Evolutionary conservation across 2,888 invertebrate genomes (phyloP).

Genomic region (Thereva nobilitata): DNA sequence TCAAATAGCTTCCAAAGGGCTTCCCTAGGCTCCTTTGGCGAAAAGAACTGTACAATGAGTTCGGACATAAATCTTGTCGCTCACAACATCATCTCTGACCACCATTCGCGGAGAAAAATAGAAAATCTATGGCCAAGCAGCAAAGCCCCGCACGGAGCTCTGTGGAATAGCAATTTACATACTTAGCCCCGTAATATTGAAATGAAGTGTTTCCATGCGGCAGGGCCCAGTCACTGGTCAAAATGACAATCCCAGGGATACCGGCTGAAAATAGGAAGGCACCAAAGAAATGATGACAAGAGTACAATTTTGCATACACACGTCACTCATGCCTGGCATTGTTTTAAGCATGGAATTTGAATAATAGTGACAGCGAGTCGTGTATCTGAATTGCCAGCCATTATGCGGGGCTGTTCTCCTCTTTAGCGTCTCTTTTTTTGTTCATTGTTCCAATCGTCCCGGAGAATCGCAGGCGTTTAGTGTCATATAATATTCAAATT

Average conservation of each 20-base stretch:
- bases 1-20: slow-evolving; percentile 18
- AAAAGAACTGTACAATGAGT: slow-evolving; percentile 8
- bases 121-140: neutral
- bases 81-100: slow-evolving; percentile 27
- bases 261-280: neutral
- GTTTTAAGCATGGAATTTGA: slow-evolving; percentile 24
- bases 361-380: slow-evolving; percentile 25
- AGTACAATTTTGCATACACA: slow-evolving; percentile 38
- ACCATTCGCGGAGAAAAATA: slow-evolving; percentile 12
- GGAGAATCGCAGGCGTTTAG: slow-evolving; percentile 5
- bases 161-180: slow-evolving; percentile 13
- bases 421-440: neutral
- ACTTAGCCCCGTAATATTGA: slow-evolving; percentile 13
- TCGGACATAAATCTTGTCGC: slow-evolving; percentile 20
- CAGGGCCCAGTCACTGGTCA: slow-evolving; percentile 15
- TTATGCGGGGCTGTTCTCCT: neutral
- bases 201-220: slow-evolving; percentile 21
- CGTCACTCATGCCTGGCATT: slow-evolving; percentile 39
- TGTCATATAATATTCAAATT: too few relatives aligned
- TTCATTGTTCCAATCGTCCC: neutral
- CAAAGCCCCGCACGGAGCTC: neutral
- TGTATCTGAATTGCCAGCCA: slow-evolving; percentile 21
- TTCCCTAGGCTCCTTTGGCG: slow-evolving; percentile 1
- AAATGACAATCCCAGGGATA: slow-evolving; percentile 2
- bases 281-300: slow-evolving; percentile 31